Base-by-base conservation (phyloP, 1,140 invertebrate species). In the Subanguina moxae region DNA sequence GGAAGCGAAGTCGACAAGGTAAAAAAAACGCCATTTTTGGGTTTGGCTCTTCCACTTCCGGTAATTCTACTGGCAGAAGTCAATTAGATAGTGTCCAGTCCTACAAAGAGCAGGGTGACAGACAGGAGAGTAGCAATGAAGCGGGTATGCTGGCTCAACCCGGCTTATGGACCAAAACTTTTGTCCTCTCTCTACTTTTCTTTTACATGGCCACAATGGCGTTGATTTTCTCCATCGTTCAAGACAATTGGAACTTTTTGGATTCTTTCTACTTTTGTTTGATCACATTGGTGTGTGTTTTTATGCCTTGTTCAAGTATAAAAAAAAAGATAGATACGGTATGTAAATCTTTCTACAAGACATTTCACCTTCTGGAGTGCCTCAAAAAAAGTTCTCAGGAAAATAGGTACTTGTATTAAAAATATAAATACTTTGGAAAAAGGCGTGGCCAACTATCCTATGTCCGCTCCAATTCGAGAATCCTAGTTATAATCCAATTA, bases 181-280 rank as follows among this genome's bases (percentile, higher is more conserved):
- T 76, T 61, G 74, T 76, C 8, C 13, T 76, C 11, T 57, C 62
- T 30, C 43, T 76, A 13, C 67, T 76, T 7, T 57, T 76, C 23
- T 23, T 48, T 0, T 76, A 76, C 57, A 76, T 76, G 76, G 25
- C 48, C 5, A 32, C 64, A 21, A 58, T 56, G 46, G 74, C 74
- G 3, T 13, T 76, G 42, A 23, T 66, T 0, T 76, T 74, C 45
- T 57, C 72, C 17, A 25, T 62, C 11, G 21, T 76, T 11, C 52
- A 65, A 28, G 52, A 69, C 21, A 61, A 38, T 1, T 76, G 74
- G 74, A 70, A 71, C 59, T 75, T 76, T 32, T 28, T 76, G 11
- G 74, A 76, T 27, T 68, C 71, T 42, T 70, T 78, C 43, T 76
- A 76, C 46, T 76, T 78, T 27, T 67, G 68, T 57, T 58, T 76